These are phyloP conservation scores for Albula goreensis DNA, from an alignment of 2,113 vertebrate species.

Conservation along the genomic window DNA sequence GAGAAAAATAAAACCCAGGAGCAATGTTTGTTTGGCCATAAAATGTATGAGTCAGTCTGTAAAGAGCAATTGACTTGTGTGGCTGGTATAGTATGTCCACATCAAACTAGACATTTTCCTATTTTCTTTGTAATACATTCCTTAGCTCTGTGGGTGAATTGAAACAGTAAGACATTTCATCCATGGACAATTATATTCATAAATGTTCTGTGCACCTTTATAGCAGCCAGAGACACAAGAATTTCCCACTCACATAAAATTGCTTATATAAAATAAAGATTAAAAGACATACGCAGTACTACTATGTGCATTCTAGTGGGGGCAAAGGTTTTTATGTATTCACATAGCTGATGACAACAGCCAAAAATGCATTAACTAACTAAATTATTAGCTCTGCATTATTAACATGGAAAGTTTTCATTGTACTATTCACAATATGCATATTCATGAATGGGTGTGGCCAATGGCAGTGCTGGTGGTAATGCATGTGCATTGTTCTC, in stretches of 20 bases:
- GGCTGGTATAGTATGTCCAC: neutral
- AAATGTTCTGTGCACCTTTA: neutral
- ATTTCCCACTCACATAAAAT: neutral
- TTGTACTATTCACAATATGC: no score
- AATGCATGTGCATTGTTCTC: no score
- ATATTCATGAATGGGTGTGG: no score
- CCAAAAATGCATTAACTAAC: neutral
- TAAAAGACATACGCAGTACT: neutral
- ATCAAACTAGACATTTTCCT: neutral
- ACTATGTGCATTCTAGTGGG: no score
- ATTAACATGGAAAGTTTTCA: neutral
- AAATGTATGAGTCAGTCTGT: neutral
- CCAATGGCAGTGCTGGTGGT: no score
- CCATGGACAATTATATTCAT: neutral
- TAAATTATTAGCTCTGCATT: neutral
- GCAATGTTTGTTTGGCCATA: neutral
- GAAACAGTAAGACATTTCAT: neutral
- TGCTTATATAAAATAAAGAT: neutral
- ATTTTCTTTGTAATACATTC: neutral
- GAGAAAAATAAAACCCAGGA: slow-evolving; percentile 5
- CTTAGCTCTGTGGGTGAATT: neutral
- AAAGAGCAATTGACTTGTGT: neutral
- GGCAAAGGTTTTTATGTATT: neutral
- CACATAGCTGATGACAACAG: neutral
- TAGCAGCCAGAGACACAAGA: neutral